These are phyloP conservation scores for Odontamblyopus rebecca DNA, from an alignment of 2,797 vertebrate genomes.

Conservation along the genomic window DNA sequence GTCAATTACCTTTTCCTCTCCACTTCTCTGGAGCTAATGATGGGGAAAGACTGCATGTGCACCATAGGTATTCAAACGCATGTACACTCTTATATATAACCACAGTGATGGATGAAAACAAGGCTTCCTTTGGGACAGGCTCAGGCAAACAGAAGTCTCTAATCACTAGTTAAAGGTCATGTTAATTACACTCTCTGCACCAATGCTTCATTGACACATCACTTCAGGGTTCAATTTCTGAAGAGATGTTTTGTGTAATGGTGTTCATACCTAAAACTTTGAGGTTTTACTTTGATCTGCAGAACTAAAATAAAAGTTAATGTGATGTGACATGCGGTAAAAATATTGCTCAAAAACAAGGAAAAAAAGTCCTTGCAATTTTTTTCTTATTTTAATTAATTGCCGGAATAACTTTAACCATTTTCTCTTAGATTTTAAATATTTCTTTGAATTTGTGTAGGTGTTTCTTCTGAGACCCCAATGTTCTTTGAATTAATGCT, in stretches of 20 bases:
- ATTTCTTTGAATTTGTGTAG: no score
- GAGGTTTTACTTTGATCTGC: background rate
- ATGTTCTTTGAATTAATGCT: background rate
- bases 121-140: constrained; percentile 24
- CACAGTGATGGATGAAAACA: constrained; percentile 36
- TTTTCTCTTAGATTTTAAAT: background rate
- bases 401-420: background rate
- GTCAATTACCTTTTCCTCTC: constrained; percentile 4
- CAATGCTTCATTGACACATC: background rate
- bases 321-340: background rate
- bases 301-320: background rate
- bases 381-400: no score
- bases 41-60: constrained; percentile 6
- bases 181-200: constrained; percentile 35
- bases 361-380: background rate
- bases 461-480: background rate
- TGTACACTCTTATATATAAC: constrained; percentile 6
- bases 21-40: constrained; percentile 5
- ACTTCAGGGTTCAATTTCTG: background rate
- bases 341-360: background rate
- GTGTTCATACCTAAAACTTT: background rate
- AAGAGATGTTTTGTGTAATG: background rate
- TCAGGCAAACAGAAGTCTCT: constrained; percentile 38
- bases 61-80: background rate
- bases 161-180: constrained; percentile 53